These are phyloP conservation scores for Megalurothrips usitatus DNA, from an alignment of 2,888 invertebrate genomes.

Conservation along the genomic window DNA sequence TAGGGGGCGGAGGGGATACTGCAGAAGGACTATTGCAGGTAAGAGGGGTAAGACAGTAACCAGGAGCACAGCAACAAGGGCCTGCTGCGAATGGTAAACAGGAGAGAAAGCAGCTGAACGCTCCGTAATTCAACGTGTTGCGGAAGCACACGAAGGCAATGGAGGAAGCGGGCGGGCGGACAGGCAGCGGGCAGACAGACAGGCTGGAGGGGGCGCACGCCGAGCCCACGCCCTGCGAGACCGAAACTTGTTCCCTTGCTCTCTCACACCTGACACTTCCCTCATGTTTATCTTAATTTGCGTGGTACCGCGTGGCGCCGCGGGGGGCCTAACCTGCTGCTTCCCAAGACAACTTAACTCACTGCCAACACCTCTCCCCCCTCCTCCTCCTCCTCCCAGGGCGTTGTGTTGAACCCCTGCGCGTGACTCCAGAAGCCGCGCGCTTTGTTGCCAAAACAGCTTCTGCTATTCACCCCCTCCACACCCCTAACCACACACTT, in stretches of 20 bases:
- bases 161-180: background rate
- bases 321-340: slow-evolving; percentile 1
- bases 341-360: slow-evolving; percentile 18
- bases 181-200: background rate
- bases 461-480: background rate
- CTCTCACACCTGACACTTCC: background rate
- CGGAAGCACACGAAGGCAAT: background rate
- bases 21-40: background rate
- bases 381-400: background rate
- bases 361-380: background rate
- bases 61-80: too few relatives aligned
- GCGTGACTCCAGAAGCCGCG: too few relatives aligned
- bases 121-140: too few relatives aligned
- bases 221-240: background rate
- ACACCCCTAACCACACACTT: background rate
- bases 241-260: background rate
- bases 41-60: background rate
- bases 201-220: background rate
- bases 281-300: slow-evolving; percentile 21
- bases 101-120: too few relatives aligned
- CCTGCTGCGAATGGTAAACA: too few relatives aligned
- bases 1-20: too few relatives aligned
- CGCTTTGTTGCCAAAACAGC: background rate
- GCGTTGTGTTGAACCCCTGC: too few relatives aligned
- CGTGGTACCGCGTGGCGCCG: background rate